phyloP scores from a whole-genome alignment of 1,140 invertebrate species.

The Dysdera silvatica region DNA sequence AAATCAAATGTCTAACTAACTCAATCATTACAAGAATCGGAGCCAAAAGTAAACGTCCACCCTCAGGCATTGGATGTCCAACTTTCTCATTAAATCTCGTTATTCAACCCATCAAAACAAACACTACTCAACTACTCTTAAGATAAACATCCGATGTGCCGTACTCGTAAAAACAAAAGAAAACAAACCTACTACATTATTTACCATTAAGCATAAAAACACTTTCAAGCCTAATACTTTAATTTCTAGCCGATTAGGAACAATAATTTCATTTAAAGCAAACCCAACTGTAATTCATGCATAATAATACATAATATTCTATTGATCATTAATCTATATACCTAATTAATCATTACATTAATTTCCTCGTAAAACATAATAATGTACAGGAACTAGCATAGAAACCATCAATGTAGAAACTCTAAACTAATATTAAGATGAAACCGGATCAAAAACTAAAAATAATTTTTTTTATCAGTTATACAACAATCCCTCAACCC shows the following conservation, averaged over 20 bases:
- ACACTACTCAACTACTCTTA: slow-evolving; percentile 52
- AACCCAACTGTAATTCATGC: no score
- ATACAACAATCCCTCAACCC: no score
- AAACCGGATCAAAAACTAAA: no score
- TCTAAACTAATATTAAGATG: no score
- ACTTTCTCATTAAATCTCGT: slow-evolving; percentile 49
- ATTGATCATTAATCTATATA: no score
- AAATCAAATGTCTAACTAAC: slow-evolving; percentile 49
- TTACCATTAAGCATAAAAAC: slow-evolving; percentile 47
- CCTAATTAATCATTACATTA: no score
- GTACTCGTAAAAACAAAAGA: slow-evolving; percentile 58
- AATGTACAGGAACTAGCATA: no score
- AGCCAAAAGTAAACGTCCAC: slow-evolving; percentile 50
- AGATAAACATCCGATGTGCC: slow-evolving; percentile 51
- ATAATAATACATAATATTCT: no score
- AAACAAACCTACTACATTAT: slow-evolving; percentile 57
- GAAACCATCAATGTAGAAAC: no score
- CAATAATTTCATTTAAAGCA: slow-evolving; percentile 23
- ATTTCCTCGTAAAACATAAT: no score
- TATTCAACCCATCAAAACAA: slow-evolving; percentile 49
- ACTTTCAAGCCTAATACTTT: slow-evolving; percentile 12
- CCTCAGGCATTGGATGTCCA: slow-evolving; percentile 53
- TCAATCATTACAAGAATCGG: slow-evolving; percentile 47
- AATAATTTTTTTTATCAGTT: no score
- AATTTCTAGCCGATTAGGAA: neutral